Evolutionary conservation across 1,140 invertebrate species (phyloP), one percentile per base, ranked within the genome.

Genomic region (Penaeus indicus): DNA sequence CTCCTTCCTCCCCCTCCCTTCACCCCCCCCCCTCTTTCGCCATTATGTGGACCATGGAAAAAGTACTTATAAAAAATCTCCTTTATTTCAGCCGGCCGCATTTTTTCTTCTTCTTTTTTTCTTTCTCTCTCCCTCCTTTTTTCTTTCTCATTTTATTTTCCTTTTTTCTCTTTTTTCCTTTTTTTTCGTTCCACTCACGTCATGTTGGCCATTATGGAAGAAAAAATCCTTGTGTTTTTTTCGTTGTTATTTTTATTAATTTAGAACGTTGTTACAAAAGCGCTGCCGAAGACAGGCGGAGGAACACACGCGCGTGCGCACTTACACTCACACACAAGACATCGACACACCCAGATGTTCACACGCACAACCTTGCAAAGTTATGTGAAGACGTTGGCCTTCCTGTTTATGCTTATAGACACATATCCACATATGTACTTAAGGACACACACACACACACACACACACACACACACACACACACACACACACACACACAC

Each of bases 131-230:
- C 54, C 16, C 54, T 8, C 54, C 54, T 83, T 83, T 83, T 83
- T 63, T 83, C 61, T 25, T 83, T 38, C 81, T n/a, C n/a, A 63
- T 63, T 83, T 85, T 85, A 75, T 85, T 38, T 83, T 63, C 60
- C 64, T 27, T 21, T 32, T 60, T 83, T 63, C 61, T 63, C 21
- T 27, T 32, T 62, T 21, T 38, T 22, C 42, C 32, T 38, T 42
- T 47, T 60, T 81, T 60, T 81, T 60, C 61, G 42, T 69, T 84
- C 84, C 69, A 75, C 84, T 75, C 84, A 85, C 84, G 84, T 85
- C 84, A 85, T 85, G 84, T 85, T 85, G 84, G 67, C 84, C 84
- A 85, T 85, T 85, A 85, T 85, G 67, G 75, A 85, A 61, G 47
- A 85, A 85, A 85, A 85, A 85, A 63, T 72, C 47, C 60, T 19